Conservation (phyloP, 2,797 vertebrate genomes). For the Glyptemys insculpta region DNA sequence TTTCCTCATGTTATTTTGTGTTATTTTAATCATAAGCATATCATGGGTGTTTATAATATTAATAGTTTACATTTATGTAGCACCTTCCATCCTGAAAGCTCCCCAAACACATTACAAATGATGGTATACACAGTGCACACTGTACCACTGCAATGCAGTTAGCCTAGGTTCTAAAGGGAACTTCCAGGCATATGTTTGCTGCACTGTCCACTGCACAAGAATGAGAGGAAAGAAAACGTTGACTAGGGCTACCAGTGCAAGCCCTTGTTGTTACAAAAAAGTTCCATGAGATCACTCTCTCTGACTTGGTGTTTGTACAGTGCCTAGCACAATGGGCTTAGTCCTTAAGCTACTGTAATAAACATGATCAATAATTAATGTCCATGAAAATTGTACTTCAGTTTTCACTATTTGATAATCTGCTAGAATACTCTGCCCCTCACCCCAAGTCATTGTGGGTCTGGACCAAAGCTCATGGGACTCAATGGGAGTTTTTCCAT, state of each 20-base stretch:
- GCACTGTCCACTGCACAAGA: not conserved
- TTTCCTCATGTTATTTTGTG: not conserved
- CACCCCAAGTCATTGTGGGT: not conserved
- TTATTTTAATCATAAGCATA: not conserved
- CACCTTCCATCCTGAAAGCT: not conserved
- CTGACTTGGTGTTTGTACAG: not conserved
- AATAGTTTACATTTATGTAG: not conserved
- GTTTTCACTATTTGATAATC: not conserved
- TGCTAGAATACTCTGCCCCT: not conserved
- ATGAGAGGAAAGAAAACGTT: not conserved
- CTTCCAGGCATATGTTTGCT: not conserved
- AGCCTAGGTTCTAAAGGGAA: not conserved
- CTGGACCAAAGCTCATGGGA: not conserved
- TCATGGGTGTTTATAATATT: rapidly evolving
- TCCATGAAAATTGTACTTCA: not conserved
- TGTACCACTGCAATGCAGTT: not conserved
- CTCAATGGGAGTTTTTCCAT: not conserved
- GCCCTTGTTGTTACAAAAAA: not conserved
- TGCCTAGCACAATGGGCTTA: not conserved
- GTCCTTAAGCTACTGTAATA: not conserved
- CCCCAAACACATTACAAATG: rapidly evolving
- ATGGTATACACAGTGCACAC: rapidly evolving
- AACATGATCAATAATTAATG: not conserved
- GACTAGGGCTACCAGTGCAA: not conserved
- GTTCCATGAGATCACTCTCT: not conserved